Conservation (phyloP, 2,113 vertebrate species). For the Tychaedon coryphoeus region DNA sequence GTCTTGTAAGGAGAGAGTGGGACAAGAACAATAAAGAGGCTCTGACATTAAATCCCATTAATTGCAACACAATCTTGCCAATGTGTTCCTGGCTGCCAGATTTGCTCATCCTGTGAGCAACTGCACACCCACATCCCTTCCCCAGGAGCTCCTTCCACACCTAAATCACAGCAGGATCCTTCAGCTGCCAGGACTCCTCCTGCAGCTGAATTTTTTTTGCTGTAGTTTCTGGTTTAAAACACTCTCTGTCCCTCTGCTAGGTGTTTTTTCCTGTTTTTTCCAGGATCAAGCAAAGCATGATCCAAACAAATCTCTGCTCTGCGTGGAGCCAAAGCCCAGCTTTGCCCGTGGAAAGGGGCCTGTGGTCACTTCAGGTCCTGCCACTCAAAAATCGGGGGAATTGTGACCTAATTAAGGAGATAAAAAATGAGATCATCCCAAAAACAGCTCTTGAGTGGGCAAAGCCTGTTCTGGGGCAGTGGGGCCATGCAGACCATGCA, state of each 20-base stretch:
- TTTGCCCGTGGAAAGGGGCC: not conserved
- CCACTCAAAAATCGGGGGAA: not conserved
- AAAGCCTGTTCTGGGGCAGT: not conserved
- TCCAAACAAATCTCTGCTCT: not conserved
- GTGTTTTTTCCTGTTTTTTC: not conserved
- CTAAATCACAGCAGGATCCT: not conserved
- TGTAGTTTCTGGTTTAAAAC: not conserved
- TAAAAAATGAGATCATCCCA: not conserved
- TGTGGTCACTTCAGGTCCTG: not conserved
- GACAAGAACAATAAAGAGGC: not conserved
- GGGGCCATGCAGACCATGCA: not conserved
- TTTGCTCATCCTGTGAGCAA: not conserved
- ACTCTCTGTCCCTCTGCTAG: accelerated
- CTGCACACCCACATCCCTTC: not conserved
- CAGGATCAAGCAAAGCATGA: not conserved
- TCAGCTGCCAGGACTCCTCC: not conserved
- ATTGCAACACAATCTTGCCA: not conserved
- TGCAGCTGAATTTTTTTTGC: not conserved
- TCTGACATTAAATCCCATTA: not conserved
- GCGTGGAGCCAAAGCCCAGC: not conserved
- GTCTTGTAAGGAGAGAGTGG: not conserved
- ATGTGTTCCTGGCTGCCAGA: not conserved
- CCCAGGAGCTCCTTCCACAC: not conserved
- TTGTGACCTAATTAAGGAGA: not conserved
- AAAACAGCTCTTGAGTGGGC: not conserved